Evolutionary conservation across 2,888 invertebrate genomes (phyloP), one percentile per base, ranked within the genome.

Genomic region (Theretra japonica): DNA sequence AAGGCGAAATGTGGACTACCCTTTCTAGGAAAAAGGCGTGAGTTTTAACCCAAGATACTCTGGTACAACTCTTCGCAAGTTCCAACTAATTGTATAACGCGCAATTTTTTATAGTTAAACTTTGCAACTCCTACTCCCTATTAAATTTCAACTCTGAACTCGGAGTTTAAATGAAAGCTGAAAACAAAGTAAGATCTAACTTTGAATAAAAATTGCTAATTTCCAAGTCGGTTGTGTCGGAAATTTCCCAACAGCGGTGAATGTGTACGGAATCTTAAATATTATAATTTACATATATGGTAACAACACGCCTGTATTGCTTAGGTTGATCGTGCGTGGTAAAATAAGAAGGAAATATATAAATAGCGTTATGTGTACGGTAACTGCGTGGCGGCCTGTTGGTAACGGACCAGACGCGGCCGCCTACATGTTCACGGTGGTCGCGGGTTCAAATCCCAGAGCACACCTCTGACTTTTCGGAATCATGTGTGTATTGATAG

Each of bases 161-260:
- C n/a, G 50, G 50, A 19, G 19, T 53, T 53, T 0, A 53, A 4
- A 53, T 19, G 11, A 53, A 17, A 53, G 50, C 50, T 17, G 50
- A n/a, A 53, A 53, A 19, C 17, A 58, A 58, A 59, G 28, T 59
- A 19, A 17, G 28, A 19, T 19, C 19, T 30, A 30, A 8, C 59
- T 59, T 28, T 59, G 59, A 59, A 59, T 59, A 59, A 59, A 59
- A 59, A 59, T 59, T 15, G 59, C 59, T 59, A 15, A 59, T 59
- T 59, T 59, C 19, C 28, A 58, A 19, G 28, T 19, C 30, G 19
- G 28, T 28, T 28, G 59, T 30, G 59, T 28, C 19, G n/a, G 41
- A 1, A 17, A 17, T 17, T 53, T 53, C 19, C 11, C 19, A 53
- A 41, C 65, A 19, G 41, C 41, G 65, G 25, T 11, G n/a, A 33